Base-by-base conservation (phyloP, 1,140 invertebrate species). In the Lordiphosa stackelbergi region DNA sequence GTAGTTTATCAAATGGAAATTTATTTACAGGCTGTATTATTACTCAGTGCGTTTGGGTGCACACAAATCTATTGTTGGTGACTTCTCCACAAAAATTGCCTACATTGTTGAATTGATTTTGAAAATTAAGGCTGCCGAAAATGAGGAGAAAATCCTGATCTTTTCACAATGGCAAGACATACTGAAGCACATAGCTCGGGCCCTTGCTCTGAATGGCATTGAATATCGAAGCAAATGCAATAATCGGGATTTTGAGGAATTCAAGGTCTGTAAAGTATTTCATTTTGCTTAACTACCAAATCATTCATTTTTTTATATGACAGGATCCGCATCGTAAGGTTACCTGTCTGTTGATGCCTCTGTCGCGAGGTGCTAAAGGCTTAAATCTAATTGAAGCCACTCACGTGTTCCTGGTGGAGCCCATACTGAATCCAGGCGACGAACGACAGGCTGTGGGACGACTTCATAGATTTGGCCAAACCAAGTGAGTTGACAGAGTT, bases 391-490 rank as follows among this genome's bases (percentile, higher is more conserved):
- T 92, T 22, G 94, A 96, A 88, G 94, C 94, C 2, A 93, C 91
- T 8, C 94, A 95, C 88, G 92, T 95, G 0, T 89, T 96, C 19
- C 88, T 96, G 3, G 91, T 94, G 5, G 94, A 96, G 71, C 94
- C 94, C 0, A 90, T 94, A 31, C 87, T 95, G 0, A 94, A 95
- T 87, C 90, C 91, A 8, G 92, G 91, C 2, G 92, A 93, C 65
- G 94, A 95, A 73, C 75, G 92, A 4, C 94, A 96, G 88, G 94
- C 94, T 3, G 92, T 96, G 52, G 94, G 94, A 0, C 88, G 94
- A 63, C 90, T 96, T 7, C 93, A 95, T 88, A 89, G 94, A 35
- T 94, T 96, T 69, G 94, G 94, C 0, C 94, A 96, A 88, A 93
- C 90, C 0, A 94, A 90, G 91, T 91, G 66, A 74, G 66, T 79